Percentiles rank a stretch among this genome's conserved stretches.
phyloP scores from a whole-genome alignment of 2,113 vertebrate genomes.

The Glaucidium brasilianum region DNA sequence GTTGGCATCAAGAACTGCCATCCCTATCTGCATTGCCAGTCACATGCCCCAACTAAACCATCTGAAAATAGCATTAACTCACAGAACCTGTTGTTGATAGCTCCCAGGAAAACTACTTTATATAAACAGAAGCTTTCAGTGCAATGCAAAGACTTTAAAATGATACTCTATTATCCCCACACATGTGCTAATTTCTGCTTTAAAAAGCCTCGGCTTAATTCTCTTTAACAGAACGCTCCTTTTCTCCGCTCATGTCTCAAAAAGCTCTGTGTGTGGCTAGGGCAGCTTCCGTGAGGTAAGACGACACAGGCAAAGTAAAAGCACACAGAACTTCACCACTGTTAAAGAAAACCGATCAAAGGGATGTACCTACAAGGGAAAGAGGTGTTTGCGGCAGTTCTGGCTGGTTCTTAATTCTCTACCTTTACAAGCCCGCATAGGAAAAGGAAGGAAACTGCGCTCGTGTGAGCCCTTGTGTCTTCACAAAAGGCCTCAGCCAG shows the following conservation, averaged over 20 bases:
- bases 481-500: neutral
- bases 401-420: neutral
- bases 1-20: neutral
- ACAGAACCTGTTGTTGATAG: neutral
- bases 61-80: neutral
- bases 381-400: neutral
- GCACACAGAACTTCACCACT: neutral
- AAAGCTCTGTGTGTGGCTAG: neutral
- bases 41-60: neutral
- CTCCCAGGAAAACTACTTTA: neutral
- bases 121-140: neutral
- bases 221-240: neutral
- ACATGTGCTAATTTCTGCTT: neutral
- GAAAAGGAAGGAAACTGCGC: neutral
- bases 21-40: neutral
- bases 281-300: neutral
- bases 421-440: accelerated
- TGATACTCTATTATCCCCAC: neutral
- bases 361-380: accelerated
- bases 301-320: neutral
- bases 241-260: neutral
- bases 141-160: neutral
- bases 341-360: neutral
- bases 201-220: neutral
- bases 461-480: neutral